Evolutionary conservation across 30 jellyfish, hydroid and myxozoan genomes (phyloP).

Genomic region (Aurelia coerulea): DNA sequence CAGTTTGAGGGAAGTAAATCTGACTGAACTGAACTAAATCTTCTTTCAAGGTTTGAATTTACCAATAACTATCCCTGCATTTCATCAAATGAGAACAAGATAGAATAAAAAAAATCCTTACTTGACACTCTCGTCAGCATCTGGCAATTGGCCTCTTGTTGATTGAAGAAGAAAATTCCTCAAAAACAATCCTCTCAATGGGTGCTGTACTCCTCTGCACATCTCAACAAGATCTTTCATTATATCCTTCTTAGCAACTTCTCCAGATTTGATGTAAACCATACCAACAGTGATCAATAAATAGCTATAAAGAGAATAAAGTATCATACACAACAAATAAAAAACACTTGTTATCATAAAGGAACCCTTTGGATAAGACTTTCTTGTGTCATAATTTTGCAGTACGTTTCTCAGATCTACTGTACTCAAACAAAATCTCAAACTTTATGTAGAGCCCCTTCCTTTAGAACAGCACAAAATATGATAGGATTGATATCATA

Average conservation of each 20-base stretch:
- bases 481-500: background rate
- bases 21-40: too few species aligned
- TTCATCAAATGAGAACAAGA: background rate
- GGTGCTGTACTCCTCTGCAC: slow-evolving; percentile 99
- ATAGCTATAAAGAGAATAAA: slow-evolving; percentile 42
- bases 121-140: slow-evolving; percentile 61
- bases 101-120: background rate
- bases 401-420: too few species aligned
- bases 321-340: background rate
- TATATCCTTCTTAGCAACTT: slow-evolving; percentile 90
- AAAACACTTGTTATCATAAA: too few species aligned
- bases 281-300: slow-evolving; percentile 94
- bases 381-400: too few species aligned
- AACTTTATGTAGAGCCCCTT: too few species aligned
- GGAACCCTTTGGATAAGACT: too few species aligned
- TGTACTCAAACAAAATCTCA: too few species aligned
- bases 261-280: slow-evolving; percentile 98
- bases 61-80: too few species aligned
- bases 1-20: too few species aligned
- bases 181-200: slow-evolving; percentile 91
- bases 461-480: too few species aligned
- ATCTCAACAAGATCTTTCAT: slow-evolving; percentile 96
- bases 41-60: too few species aligned
- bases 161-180: slow-evolving; percentile 94
- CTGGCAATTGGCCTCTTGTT: slow-evolving; percentile 96